phyloP scores from a whole-genome alignment of 2,113 vertebrate genomes.

The Pipra filicauda region DNA sequence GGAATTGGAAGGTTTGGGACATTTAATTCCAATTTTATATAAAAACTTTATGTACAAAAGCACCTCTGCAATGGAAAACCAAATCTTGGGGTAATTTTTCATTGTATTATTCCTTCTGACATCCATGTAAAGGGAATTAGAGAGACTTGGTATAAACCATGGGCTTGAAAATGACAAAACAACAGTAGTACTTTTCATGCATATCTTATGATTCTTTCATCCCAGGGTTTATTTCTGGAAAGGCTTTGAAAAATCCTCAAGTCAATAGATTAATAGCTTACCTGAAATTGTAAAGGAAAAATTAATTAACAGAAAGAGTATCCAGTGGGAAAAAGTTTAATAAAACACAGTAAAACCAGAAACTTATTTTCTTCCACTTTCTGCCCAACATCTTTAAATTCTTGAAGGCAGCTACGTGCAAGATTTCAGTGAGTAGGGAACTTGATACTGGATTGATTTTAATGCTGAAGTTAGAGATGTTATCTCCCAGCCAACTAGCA shows the following conservation, averaged over 20 bases:
- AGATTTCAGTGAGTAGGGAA: not conserved
- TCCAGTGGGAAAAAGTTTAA: not conserved
- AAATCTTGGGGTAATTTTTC: not conserved
- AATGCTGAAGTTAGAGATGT: not conserved
- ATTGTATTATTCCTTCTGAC: not conserved
- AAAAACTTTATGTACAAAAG: not conserved
- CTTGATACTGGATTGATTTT: conserved; percentile 14
- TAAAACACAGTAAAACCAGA: not conserved
- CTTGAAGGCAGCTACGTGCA: not conserved
- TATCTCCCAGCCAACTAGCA: not conserved
- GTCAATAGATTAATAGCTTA: conserved; percentile 35
- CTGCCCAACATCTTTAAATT: not conserved
- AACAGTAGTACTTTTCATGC: not conserved
- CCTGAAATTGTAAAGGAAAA: conserved; percentile 20
- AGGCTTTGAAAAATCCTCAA: conserved; percentile 26
- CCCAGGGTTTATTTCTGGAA: conserved; percentile 3
- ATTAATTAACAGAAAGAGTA: conserved; percentile 32
- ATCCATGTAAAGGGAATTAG: not conserved
- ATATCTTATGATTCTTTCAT: not conserved
- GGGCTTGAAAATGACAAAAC: conserved; percentile 17
- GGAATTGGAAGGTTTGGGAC: not conserved
- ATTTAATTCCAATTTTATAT: not conserved
- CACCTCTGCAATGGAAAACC: not conserved
- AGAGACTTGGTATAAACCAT: not conserved
- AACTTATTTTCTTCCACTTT: not conserved